Evolutionary conservation across 2,113 vertebrate species (phyloP).

Genomic region (Caretta caretta): DNA sequence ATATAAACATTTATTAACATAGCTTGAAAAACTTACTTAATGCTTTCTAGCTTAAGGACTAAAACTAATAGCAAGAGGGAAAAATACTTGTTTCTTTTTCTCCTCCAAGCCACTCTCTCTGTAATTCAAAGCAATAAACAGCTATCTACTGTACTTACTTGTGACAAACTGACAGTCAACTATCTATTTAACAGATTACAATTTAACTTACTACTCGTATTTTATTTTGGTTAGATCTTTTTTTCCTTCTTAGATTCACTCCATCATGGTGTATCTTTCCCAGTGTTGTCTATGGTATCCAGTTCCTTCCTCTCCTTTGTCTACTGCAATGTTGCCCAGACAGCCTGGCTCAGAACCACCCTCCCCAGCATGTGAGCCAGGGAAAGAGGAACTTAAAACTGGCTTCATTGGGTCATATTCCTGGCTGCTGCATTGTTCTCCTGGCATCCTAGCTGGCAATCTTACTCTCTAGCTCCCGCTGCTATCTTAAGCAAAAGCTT

Average conservation of each 20-base stretch:
- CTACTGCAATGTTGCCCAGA: background rate
- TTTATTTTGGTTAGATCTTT: background rate
- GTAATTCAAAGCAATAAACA: background rate
- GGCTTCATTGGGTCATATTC: background rate
- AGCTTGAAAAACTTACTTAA: background rate
- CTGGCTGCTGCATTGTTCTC: background rate
- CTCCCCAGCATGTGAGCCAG: background rate
- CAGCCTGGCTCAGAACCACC: background rate
- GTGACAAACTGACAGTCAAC: background rate
- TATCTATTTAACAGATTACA: background rate
- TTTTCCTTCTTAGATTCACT: background rate
- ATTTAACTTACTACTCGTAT: background rate
- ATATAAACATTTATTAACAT: background rate
- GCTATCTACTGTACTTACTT: background rate
- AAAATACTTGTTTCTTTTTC: background rate
- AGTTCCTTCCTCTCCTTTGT: background rate
- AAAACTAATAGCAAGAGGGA: background rate
- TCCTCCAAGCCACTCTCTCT: background rate
- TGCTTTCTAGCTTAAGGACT: background rate
- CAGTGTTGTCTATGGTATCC: background rate
- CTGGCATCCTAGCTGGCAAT: background rate
- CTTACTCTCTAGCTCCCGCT: background rate
- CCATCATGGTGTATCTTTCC: background rate
- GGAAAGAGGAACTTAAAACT: background rate
- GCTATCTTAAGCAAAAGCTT: background rate